These are phyloP conservation scores for Danio albolineatus DNA, from an alignment of 2,797 vertebrate genomes.

Conservation along the genomic window DNA sequence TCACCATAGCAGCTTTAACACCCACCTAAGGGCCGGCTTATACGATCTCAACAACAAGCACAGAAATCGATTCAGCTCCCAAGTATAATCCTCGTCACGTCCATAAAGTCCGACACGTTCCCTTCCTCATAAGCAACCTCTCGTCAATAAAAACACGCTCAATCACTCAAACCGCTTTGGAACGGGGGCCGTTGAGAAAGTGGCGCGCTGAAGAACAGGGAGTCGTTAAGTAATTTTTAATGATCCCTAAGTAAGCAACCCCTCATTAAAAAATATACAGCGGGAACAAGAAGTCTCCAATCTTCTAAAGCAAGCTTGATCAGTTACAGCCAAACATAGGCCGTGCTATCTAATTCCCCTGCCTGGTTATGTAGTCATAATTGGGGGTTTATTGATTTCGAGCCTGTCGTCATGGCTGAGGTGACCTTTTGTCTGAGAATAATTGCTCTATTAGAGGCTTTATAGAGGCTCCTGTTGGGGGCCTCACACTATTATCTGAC, in stretches of 20 bases:
- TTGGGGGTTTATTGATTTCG: conserved; percentile 82
- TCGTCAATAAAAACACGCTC: conserved; percentile 7
- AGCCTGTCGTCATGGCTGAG: conserved; percentile 75
- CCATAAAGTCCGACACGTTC: conserved; percentile 15
- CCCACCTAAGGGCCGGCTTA: conserved; percentile 29
- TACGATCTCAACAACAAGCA: conserved; percentile 34
- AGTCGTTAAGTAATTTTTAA: conserved; percentile 58
- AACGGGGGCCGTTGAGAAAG: conserved; percentile 6
- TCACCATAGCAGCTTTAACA: conserved; percentile 29
- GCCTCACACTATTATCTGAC: conserved; percentile 73
- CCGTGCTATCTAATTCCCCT: conserved; percentile 30
- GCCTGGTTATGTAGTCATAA: conserved; percentile 68
- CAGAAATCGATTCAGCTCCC: conserved; percentile 13
- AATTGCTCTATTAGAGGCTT: conserved; percentile 83
- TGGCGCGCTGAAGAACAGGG: background rate
- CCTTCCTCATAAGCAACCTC: conserved; percentile 6
- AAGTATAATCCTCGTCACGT: conserved; percentile 24
- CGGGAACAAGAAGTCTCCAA: conserved; percentile 54
- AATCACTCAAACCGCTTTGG: background rate
- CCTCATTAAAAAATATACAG: conserved; percentile 22
- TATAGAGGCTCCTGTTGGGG: conserved; percentile 77
- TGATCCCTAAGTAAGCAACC: conserved; percentile 33
- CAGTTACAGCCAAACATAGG: conserved; percentile 65
- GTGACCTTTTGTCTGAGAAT: conserved; percentile 84
- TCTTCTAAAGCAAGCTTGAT: conserved; percentile 62